These are phyloP conservation scores for Acrocyrtus sp. DNA, from an alignment of 2,888 invertebrate genomes.

Conservation along the genomic window DNA sequence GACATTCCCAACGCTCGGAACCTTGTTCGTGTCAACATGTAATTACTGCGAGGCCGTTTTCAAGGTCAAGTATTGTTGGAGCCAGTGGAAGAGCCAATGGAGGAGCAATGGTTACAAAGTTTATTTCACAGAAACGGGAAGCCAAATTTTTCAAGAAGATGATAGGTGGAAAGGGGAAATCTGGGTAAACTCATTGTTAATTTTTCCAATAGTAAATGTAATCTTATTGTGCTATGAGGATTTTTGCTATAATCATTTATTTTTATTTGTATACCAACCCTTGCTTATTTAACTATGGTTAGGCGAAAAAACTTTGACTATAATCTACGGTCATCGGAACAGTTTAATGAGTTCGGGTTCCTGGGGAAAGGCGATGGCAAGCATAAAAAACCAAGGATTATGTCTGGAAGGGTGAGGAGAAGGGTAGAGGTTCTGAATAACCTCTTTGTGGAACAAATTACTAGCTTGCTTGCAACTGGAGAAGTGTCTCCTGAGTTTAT, in stretches of 20 bases:
- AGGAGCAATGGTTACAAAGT: too few relatives aligned
- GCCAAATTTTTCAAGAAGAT: conserved; percentile 55
- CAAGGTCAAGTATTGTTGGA: too few relatives aligned
- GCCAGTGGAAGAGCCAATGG: too few relatives aligned
- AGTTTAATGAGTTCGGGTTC: conserved; percentile 37
- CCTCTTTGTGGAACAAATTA: conserved; percentile 82
- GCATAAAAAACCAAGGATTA: conserved; percentile 4
- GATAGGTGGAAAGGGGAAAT: conserved; percentile 46
- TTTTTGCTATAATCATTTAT: neutral
- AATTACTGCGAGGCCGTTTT: too few relatives aligned
- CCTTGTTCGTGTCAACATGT: too few relatives aligned
- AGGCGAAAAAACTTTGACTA: conserved; percentile 53
- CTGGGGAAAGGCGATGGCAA: conserved; percentile 1
- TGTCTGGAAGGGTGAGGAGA: conserved; percentile 63
- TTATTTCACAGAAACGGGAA: too few relatives aligned
- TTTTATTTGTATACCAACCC: neutral
- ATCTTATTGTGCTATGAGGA: neutral
- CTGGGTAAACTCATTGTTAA: too few relatives aligned
- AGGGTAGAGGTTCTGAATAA: conserved; percentile 79
- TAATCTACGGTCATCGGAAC: conserved; percentile 35
- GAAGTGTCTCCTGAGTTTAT: conserved; percentile 70
- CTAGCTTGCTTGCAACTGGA: conserved; percentile 81
- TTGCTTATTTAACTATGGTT: neutral
- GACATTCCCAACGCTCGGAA: too few relatives aligned
- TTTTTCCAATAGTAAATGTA: too few relatives aligned